phyloP scores from a whole-genome alignment of 2,113 vertebrate species.

The Noctilio leporinus region DNA sequence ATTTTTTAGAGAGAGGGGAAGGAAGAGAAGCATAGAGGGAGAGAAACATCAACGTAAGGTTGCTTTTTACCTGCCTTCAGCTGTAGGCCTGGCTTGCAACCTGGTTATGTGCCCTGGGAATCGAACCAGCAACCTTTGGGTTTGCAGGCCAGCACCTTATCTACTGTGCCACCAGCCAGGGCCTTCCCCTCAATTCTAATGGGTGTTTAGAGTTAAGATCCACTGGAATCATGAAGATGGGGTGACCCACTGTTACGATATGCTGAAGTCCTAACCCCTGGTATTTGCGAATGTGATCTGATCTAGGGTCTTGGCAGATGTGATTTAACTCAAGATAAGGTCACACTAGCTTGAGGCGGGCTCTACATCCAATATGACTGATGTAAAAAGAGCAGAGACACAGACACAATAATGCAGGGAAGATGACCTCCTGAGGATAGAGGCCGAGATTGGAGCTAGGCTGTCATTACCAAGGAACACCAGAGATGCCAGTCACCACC shows the following conservation, averaged over 20 bases:
- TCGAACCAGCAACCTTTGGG: too few species aligned
- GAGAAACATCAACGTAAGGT: too few species aligned
- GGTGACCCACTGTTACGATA: not conserved
- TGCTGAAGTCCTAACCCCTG: too few species aligned
- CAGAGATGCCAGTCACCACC: not conserved
- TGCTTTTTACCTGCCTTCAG: too few species aligned
- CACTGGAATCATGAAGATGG: not conserved
- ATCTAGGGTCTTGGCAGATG: not conserved
- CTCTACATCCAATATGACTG: not conserved
- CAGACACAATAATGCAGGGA: not conserved
- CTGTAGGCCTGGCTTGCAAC: too few species aligned
- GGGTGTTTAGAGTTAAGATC: not conserved
- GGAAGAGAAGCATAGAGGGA: too few species aligned
- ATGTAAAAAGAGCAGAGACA: not conserved
- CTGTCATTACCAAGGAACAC: not conserved
- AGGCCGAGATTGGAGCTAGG: not conserved
- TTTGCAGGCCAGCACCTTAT: too few species aligned
- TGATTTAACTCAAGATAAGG: not conserved
- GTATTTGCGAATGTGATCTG: not conserved
- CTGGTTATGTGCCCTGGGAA: too few species aligned
- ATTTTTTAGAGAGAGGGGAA: too few species aligned
- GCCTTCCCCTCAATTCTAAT: not conserved
- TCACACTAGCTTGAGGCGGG: not conserved
- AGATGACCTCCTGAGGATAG: not conserved
- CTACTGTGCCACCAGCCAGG: too few species aligned